Base-by-base conservation (phyloP, 2,113 vertebrate genomes). In the Barbus barbus region DNA sequence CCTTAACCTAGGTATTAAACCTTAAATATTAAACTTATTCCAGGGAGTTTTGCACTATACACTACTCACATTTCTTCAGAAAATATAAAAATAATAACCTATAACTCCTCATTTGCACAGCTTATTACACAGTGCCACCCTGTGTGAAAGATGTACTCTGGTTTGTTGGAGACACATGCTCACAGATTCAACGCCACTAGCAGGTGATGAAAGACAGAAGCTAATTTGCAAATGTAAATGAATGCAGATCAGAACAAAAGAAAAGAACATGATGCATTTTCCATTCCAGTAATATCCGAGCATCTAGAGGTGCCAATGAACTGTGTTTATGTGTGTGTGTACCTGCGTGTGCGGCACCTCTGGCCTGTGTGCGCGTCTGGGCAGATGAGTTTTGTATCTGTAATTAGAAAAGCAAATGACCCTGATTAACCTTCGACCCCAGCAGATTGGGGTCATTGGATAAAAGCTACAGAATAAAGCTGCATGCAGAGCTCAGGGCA, bases 321-420 rank as follows among this genome's bases (percentile, higher is more conserved):
- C 26, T 65, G 72, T 83, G 78, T 86, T 69, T 80, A 13, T 77
- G 36, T 65, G n/a, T 79, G 67, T 83, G 74, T 86, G 41, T 74
- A 46, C 71, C 38, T 56, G 75, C 18, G 18, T 48, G 9, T 72
- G 51, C 36, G 38, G 53, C 44, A 78, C 80, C 84, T 82, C 84
- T 85, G 76, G 60, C 41, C 67, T 44, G 71, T 74, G 41, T 63
- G 53, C 26, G 12, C 58, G 26, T 63, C 38, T 24, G 83, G 38
- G 67, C 83, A 69, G 61, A 76, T 44, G 76, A 83, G 33, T 61
- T 73, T 76, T 86, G 75, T 53, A 65, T 89, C 38, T 83, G 75
- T 86, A 90, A 90, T 90, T 90, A 90, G 81, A 85, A 82, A 84
- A 86, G 85, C 78, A 87, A 89, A 80, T 75, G 86, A 88, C 89